phyloP scores from a whole-genome alignment of 2,113 vertebrate genomes.

The Lucifuga dentata region DNA sequence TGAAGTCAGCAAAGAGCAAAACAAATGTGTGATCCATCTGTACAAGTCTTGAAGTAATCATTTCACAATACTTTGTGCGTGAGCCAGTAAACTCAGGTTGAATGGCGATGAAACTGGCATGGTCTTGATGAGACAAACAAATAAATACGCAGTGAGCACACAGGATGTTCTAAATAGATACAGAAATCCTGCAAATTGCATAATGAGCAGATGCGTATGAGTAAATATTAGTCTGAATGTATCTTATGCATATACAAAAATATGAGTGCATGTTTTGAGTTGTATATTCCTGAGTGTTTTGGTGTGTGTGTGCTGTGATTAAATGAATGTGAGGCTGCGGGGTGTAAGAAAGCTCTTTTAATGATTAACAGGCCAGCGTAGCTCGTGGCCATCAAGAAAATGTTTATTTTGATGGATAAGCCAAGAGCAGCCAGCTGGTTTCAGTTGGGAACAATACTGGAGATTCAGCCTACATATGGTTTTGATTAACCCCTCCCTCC shows the following conservation, averaged over 20 bases:
- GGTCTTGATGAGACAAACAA: slow-evolving; percentile 29
- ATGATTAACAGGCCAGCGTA: slow-evolving; percentile 77
- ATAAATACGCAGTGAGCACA: slow-evolving; percentile 25
- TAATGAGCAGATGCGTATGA: background rate
- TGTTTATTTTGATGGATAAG: slow-evolving; percentile 86
- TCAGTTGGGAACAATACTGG: slow-evolving; percentile 81
- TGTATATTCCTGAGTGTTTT: slow-evolving; percentile 3
- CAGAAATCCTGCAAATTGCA: background rate
- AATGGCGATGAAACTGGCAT: slow-evolving; percentile 30
- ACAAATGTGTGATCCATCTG: slow-evolving; percentile 64
- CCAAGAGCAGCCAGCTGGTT: slow-evolving; percentile 86
- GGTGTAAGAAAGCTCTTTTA: slow-evolving; percentile 66
- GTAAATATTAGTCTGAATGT: background rate
- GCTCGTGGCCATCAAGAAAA: slow-evolving; percentile 77
- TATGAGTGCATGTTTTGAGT: slow-evolving; percentile 2
- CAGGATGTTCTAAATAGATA: background rate
- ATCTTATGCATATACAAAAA: background rate
- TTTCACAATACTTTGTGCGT: slow-evolving; percentile 56
- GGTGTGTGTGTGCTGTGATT: slow-evolving; percentile 33
- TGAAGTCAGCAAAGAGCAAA: slow-evolving; percentile 47
- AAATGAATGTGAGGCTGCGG: slow-evolving; percentile 48
- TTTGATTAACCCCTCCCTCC: slow-evolving; percentile 66
- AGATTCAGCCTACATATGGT: slow-evolving; percentile 80
- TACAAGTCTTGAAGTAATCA: slow-evolving; percentile 46
- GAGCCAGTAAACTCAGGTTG: slow-evolving; percentile 46